A percentile compares a stretch with the other conserved stretches of the same genome.
Conservation (phyloP, 2,113 vertebrate genomes). For the Cyanoderma ruficeps region DNA sequence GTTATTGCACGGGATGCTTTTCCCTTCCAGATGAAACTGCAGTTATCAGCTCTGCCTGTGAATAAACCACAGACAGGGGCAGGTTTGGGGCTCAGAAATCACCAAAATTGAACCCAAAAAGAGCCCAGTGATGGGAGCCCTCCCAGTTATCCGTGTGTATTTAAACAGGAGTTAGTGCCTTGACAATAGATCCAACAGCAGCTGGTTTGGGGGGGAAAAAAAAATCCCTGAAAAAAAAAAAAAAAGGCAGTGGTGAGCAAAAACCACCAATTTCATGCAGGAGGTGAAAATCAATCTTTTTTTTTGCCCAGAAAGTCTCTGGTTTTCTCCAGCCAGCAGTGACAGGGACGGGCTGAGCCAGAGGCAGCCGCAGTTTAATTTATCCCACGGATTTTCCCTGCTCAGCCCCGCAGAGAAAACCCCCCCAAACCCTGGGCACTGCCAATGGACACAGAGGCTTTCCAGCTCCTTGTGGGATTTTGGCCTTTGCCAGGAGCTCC, state of each 20-base stretch:
- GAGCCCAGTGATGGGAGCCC: not conserved
- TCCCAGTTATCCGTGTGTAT: not conserved
- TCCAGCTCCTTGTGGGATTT: not conserved
- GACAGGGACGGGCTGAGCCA: not conserved
- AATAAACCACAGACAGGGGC: not conserved
- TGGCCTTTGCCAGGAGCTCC: not conserved
- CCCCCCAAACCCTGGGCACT: not conserved
- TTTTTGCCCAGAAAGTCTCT: not conserved
- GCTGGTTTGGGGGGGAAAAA: not conserved
- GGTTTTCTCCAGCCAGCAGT: not conserved
- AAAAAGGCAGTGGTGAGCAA: not conserved
- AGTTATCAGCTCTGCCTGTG: not conserved
- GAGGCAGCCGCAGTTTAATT: not conserved
- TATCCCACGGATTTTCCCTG: not conserved
- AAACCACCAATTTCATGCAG: not conserved
- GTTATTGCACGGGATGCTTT: not conserved
- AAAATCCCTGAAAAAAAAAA: not conserved
- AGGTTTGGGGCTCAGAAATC: not conserved
- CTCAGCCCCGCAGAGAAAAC: not conserved
- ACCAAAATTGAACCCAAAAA: not conserved
- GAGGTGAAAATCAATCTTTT: not conserved
- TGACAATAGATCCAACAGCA: not conserved
- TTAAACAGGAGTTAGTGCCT: not conserved
- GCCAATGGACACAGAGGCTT: not conserved
- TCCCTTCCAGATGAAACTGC: not conserved